These are phyloP conservation scores for Albula glossodonta DNA, from an alignment of 2,113 vertebrate species.

Conservation along the genomic window DNA sequence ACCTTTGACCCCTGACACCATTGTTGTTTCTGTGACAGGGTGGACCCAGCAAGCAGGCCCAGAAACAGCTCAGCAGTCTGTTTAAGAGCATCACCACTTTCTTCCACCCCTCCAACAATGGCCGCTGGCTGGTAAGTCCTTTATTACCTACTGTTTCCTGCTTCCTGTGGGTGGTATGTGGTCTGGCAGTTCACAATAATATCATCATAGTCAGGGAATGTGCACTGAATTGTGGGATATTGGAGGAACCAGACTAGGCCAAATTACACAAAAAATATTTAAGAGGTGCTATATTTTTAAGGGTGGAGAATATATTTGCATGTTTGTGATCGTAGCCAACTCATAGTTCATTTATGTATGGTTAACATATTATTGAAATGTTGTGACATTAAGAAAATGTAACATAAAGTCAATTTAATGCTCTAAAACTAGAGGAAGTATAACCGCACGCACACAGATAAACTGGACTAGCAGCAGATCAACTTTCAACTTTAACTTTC, in stretches of 20 bases:
- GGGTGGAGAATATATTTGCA: no score
- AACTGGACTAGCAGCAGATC: no score
- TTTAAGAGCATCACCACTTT: constrained; percentile 96
- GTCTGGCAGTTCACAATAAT: no score
- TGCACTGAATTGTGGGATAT: background rate
- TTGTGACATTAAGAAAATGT: no score
- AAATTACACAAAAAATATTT: background rate
- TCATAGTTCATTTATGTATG: no score
- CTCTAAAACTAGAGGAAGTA: no score
- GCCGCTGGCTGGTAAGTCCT: constrained; percentile 93
- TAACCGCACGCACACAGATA: no score
- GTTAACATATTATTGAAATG: no score
- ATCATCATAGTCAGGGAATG: background rate
- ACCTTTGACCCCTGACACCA: background rate
- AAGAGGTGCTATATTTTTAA: no score
- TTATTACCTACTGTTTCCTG: background rate
- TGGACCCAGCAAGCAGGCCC: constrained; percentile 90
- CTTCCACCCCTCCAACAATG: constrained; percentile 96
- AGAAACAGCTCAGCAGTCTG: constrained; percentile 89
- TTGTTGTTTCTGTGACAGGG: constrained; percentile 72
- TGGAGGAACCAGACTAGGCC: background rate
- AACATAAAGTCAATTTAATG: no score
- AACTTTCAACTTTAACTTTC: no score
- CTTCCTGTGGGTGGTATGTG: background rate
- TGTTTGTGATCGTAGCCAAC: no score